Evolutionary conservation across 2,113 vertebrate genomes (phyloP), one percentile per base, ranked within the genome.

Genomic region (Caloenas nicobarica): DNA sequence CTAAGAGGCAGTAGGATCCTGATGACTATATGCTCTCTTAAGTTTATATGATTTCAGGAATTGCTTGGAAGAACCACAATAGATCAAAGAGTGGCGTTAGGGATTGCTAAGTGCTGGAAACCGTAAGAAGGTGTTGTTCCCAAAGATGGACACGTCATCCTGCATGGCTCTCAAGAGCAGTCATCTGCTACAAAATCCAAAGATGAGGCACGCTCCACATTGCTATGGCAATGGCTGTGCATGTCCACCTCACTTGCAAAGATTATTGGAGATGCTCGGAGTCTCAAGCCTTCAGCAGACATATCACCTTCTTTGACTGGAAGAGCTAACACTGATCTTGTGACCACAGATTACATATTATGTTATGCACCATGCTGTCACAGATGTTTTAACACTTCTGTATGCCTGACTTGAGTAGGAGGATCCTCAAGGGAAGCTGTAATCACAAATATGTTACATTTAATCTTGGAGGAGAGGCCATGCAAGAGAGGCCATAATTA

Each of bases 401-500:
- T 26, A 3, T 31, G 77, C 57, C 77, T 95, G 66, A 69, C 36
- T 51, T 38, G 78, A 95, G 62, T 85, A 89, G 86, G 72, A 95
- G 66, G 91, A 87, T 89, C 78, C 89, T 89, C 88, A 80, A 91
- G 81, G 88, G 83, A 95, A 96, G 54, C 57, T 80, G 31, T 84
- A 95, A 92, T 54, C 81, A 72, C 77, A 76, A 50, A 94, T 72
- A 54, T 65, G 89, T 89, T 95, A 54, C 69, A 81, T 66, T 89
- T 82, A 93, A 93, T 82, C 36, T 85, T 82, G 62, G 62, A 94
- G 81, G 78, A 92, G 78, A 96, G 78, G 44, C 65, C 68, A 82
- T 69, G 86, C 44, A 74, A 87, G n/a, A n/a, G n/a, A n/a, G n/a
- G n/a, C n/a, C n/a, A n/a, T 96, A 96, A 96, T 92, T 92, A 95